Base-by-base conservation (phyloP, 2,888 invertebrate species). In the Hecatera dysodea region DNA sequence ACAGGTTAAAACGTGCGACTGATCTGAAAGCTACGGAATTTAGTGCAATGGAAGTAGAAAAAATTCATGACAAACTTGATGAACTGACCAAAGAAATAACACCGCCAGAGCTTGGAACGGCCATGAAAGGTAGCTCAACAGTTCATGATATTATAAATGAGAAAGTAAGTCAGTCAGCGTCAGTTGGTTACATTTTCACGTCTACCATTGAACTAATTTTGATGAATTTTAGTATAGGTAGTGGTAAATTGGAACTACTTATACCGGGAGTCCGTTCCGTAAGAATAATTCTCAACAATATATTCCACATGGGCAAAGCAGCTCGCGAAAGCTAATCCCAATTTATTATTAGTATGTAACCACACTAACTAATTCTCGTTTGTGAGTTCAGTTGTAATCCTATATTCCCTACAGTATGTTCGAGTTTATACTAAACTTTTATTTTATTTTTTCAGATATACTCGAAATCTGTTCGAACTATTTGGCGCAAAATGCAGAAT, bases 401-500 rank as follows among this genome's bases (percentile, higher is more conserved):
- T 61, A 2, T 11, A 42, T 42, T 7, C 15, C 15, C 19, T 22
- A 50, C 1, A 50, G 12, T 19, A 17, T 50, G 15, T 24, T 63
- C 11, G 17, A 22, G 7, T 39, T 72, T 29, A 1, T 7, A 29
- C 29, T 55, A 36, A 53, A 17, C 9, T 42, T n/a, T 29, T 53
- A n/a, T n/a, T 53, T 19, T n/a, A 33, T 78, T 29, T 61, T 92
- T 93, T 76, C 87, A 95, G 95, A 92, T 61, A 88, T 94, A 73
- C 85, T 94, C 33, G 86, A 92, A 11, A 92, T 93, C 67, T 93
- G 92, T 65, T 85, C 92, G 0, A 91, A 94, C 73, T 93, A 90
- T 83, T 86, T 95, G 52, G 93, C 95, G 1, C 93, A 95, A 81
- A 39, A 88, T 75, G 95, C 94, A 2, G 94, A 94, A 81, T 86